Evolutionary conservation across 2,113 vertebrate genomes (phyloP).

Genomic region (Tachysurus fulvidraco): DNA sequence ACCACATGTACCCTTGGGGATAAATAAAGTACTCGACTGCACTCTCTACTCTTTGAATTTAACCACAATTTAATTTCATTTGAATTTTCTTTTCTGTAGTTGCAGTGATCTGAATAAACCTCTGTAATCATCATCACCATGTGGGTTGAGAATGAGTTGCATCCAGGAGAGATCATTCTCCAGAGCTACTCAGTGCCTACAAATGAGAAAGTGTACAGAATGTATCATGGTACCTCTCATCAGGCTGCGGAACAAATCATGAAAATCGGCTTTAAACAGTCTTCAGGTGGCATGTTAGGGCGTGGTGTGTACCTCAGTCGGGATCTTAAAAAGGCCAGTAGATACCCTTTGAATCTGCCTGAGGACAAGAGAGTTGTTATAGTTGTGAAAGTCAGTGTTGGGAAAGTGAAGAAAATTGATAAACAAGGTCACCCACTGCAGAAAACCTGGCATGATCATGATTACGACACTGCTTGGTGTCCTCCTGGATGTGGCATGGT

Average conservation of each 20-base stretch:
- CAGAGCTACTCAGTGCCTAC: neutral
- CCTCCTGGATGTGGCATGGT: slow-evolving; percentile 35
- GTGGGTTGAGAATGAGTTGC: slow-evolving; percentile 49
- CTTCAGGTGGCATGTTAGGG: slow-evolving; percentile 51
- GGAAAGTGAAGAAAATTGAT: slow-evolving; percentile 40
- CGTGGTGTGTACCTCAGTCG: slow-evolving; percentile 55
- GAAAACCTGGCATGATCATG: slow-evolving; percentile 27
- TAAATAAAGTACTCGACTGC: too few relatives aligned
- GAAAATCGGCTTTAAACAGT: slow-evolving; percentile 24
- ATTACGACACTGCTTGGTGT: slow-evolving; percentile 44
- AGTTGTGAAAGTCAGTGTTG: slow-evolving; percentile 17
- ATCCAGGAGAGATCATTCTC: slow-evolving; percentile 11
- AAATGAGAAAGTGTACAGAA: slow-evolving; percentile 33
- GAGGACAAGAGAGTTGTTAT: slow-evolving; percentile 19
- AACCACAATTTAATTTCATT: neutral
- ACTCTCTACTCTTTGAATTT: too few relatives aligned
- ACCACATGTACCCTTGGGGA: too few relatives aligned
- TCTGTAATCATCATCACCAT: slow-evolving; percentile 25
- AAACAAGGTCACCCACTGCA: neutral
- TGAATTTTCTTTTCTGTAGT: neutral
- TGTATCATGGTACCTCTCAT: slow-evolving; percentile 56
- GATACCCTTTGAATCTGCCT: slow-evolving; percentile 23
- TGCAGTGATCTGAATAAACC: neutral
- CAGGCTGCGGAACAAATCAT: neutral
- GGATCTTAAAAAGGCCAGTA: slow-evolving; percentile 51